Evolutionary conservation across 2,888 invertebrate species (phyloP), one percentile per base, ranked within the genome.

Genomic region (Thalpophila matura): DNA sequence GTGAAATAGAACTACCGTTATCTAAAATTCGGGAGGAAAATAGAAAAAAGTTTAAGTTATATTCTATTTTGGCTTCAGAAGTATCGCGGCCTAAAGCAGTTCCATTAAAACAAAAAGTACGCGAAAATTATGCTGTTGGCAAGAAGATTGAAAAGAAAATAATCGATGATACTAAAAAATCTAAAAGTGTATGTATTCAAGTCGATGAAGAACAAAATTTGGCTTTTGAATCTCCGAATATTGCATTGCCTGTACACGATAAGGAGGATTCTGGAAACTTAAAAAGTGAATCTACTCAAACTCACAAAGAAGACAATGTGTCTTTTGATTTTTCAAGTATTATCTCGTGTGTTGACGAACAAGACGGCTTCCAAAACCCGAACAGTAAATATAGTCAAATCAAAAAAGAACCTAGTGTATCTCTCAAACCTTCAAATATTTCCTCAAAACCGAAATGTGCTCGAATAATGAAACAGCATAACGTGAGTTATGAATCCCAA

Each of bases 41-140:
- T 16, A 86, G 92, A 53, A 74, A 87, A 40, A 91, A 89, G 58
- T 88, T 91, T 35, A 93, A 87, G 69, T 82, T 94, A 1, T 94
- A 94, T 77, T 86, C 91, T 7, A 86, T 92, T 78, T 61, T 94
- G 14, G 90, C 87, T 7, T 86, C 91, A 16, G 91, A 94, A 80
- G 68, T 94, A 67, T 82, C 86, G 0, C 89, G 85, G 62, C 93
- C 94, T 10, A 93, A 88, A 83, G 77, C 87, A 38, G 83, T 94
- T 9, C 79, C 94, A 12, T 77, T 94, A 29, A 89, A 91, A 75
- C 93, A 93, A 76, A 92, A 90, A 87, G 84, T 93, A 14, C 86
- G 86, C 77, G 86, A 89, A 80, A 88, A 90, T 77, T 93, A 91
- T 70, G 70, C 77, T 2, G 80, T 89, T 24, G 90, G 87, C 1